Evolutionary conservation across 92 coral and sea anemone genomes (phyloP).

Genomic region (Metridium senile): DNA sequence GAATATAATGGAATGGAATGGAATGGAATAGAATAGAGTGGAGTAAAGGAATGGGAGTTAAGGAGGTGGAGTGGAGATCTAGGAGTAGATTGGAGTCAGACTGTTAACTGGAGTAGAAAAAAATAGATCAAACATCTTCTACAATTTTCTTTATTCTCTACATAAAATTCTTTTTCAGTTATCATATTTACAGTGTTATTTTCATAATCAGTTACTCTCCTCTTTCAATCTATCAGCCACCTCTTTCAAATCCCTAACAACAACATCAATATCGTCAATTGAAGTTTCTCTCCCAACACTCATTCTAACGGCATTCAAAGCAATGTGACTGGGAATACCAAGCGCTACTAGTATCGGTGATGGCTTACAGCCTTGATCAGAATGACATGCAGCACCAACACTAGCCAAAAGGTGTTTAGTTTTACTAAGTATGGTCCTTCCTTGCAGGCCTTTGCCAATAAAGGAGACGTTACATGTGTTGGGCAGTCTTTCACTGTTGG

Average conservation of each 20-base stretch:
- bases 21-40: not conserved
- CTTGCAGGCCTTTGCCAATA: slow-evolving; percentile 74
- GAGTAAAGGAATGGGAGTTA: not conserved
- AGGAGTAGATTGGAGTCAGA: too few species aligned
- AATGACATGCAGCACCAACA: slow-evolving; percentile 98
- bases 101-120: too few species aligned
- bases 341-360: slow-evolving; percentile 90
- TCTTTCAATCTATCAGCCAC: slow-evolving; percentile 55
- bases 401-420: slow-evolving; percentile 80
- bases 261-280: slow-evolving; percentile 66
- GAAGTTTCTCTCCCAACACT: slow-evolving; percentile 95
- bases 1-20: not conserved
- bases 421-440: slow-evolving; percentile 60
- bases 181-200: not conserved
- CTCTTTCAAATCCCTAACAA: slow-evolving; percentile 69
- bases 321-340: slow-evolving; percentile 83
- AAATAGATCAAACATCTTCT: not conserved
- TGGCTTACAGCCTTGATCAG: slow-evolving; percentile 74
- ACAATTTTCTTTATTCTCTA: not conserved
- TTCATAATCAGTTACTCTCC: too few species aligned
- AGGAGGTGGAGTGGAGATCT: too few species aligned
- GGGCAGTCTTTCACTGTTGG: slow-evolving; percentile 82
- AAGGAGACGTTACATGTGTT: slow-evolving; percentile 95
- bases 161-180: not conserved
- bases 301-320: slow-evolving; percentile 89